A percentile compares a stretch with the other conserved stretches of the same genome.
Conservation (phyloP, 2,888 invertebrate genomes). For the Pardosa pseudoannulata region DNA sequence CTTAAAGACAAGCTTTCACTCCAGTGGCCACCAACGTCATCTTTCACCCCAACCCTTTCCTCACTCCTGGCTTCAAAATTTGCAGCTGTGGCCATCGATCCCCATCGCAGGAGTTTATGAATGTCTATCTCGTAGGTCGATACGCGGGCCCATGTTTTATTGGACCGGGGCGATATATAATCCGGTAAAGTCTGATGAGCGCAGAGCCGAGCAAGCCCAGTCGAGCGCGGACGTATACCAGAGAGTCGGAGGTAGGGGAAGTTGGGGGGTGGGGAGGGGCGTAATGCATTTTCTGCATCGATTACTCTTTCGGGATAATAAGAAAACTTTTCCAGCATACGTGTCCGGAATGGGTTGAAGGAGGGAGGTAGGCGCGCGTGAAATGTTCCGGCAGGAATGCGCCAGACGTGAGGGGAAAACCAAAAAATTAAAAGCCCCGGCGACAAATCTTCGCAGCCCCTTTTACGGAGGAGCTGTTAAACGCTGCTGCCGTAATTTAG, state of each 20-base stretch:
- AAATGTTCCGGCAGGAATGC: conserved; percentile 54
- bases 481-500: conserved; percentile 15
- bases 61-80: conserved; percentile 28
- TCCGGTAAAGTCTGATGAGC: conserved; percentile 65
- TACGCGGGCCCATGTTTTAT: conserved; percentile 58
- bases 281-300: conserved; percentile 72
- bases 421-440: conserved; percentile 62
- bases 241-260: conserved; percentile 1
- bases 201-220: conserved; percentile 30
- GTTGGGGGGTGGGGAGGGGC: background rate
- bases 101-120: conserved; percentile 51
- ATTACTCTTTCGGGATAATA: conserved; percentile 70
- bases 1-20: too few species aligned
- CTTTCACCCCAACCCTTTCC: background rate
- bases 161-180: conserved; percentile 58
- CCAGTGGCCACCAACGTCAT: background rate
- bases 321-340: conserved; percentile 65
- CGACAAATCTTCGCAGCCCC: conserved; percentile 32
- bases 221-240: conserved; percentile 25
- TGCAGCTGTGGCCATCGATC: conserved; percentile 60
- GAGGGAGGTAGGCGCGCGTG: conserved; percentile 39
- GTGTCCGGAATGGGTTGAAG: conserved; percentile 46
- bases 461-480: conserved; percentile 48
- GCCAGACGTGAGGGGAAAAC: conserved; percentile 58
- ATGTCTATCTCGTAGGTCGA: conserved; percentile 61